A percentile compares a stretch with the other conserved stretches of the same genome.
These are phyloP conservation scores for Prionace glauca DNA, from an alignment of 2,797 vertebrate genomes.

Conservation along the genomic window DNA sequence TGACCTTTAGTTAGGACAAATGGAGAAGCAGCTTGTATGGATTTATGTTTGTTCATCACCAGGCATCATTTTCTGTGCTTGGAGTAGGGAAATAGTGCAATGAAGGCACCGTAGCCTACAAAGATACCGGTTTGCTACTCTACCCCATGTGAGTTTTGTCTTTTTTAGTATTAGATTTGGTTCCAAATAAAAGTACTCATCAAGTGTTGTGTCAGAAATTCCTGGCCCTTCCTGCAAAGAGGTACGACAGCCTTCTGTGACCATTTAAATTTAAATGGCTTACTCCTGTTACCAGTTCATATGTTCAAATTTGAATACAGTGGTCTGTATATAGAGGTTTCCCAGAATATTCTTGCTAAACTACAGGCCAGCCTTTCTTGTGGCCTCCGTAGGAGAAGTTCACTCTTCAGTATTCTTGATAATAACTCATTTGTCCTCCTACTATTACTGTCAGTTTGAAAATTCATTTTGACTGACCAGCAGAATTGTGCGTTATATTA, in stretches of 20 bases:
- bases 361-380: background rate
- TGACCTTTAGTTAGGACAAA: too few relatives aligned
- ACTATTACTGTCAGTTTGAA: background rate
- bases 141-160: background rate
- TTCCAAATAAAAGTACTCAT: background rate
- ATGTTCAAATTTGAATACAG: too few relatives aligned
- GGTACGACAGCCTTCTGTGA: background rate
- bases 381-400: background rate
- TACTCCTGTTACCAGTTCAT: too few relatives aligned
- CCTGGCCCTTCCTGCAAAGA: background rate
- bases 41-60: too few relatives aligned
- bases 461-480: background rate
- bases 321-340: background rate
- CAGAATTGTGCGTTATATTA: background rate
- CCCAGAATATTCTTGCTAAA: background rate
- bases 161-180: too few relatives aligned
- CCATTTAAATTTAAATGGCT: background rate
- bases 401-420: background rate
- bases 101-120: background rate
- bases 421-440: background rate
- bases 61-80: too few relatives aligned
- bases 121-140: background rate
- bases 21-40: too few relatives aligned
- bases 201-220: background rate
- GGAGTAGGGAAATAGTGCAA: too few relatives aligned